Conservation (phyloP, 2,888 invertebrate species). For the Ephialtes manifestator region DNA sequence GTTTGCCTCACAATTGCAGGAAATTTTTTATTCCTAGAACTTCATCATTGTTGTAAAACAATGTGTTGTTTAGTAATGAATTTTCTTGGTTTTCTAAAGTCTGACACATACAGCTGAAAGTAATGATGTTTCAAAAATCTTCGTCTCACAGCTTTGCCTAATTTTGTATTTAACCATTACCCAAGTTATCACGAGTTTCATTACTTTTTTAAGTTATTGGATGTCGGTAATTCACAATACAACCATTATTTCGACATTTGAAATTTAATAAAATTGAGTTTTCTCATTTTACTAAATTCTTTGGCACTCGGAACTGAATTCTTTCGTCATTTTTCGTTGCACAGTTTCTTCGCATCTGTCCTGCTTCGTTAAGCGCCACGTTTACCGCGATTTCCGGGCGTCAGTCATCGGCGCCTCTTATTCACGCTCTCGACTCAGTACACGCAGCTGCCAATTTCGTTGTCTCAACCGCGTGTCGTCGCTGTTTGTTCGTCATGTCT, state of each 20-base stretch:
- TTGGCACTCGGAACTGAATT: background rate
- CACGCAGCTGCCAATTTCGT: conserved; percentile 42
- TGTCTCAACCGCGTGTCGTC: conserved; percentile 7
- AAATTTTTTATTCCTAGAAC: too few relatives aligned
- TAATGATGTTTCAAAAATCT: too few relatives aligned
- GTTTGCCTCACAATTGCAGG: too few relatives aligned
- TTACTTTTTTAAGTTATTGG: too few relatives aligned
- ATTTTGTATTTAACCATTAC: too few relatives aligned
- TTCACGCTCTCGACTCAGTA: conserved; percentile 25
- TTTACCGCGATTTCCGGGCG: conserved; percentile 13
- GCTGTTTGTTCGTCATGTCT: conserved; percentile 11
- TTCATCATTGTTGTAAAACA: too few relatives aligned
- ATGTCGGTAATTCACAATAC: too few relatives aligned
- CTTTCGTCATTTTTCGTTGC: conserved; percentile 2
- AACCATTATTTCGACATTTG: background rate
- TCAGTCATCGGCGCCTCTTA: conserved; percentile 29
- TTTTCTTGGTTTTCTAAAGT: too few relatives aligned
- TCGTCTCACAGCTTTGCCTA: too few relatives aligned
- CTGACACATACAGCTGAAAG: too few relatives aligned
- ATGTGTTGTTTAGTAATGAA: too few relatives aligned
- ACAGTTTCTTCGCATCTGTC: background rate
- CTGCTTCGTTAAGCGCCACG: conserved; percentile 15
- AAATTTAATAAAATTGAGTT: background rate
- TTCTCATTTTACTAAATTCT: background rate
- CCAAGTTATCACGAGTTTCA: too few relatives aligned